Conservation (phyloP, 2,113 vertebrate genomes). For the Piliocolobus tephrosceles region DNA sequence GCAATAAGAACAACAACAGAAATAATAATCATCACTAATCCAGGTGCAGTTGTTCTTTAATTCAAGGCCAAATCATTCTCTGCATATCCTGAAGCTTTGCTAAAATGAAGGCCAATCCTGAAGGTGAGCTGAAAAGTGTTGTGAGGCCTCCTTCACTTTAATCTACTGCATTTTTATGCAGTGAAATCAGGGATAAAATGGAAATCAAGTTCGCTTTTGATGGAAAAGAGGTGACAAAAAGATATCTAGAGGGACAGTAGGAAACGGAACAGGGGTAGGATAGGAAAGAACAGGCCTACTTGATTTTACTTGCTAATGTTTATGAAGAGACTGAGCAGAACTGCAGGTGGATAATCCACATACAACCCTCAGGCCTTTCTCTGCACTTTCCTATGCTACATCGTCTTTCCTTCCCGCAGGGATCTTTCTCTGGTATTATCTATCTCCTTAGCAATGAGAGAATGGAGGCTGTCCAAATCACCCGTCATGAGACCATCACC, state of each 20-base stretch:
- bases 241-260: not conserved
- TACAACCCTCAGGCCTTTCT: not conserved
- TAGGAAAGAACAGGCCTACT: not conserved
- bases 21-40: not conserved
- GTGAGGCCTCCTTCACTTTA: not conserved
- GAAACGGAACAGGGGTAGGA: not conserved
- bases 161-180: not conserved
- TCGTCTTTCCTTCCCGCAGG: not conserved
- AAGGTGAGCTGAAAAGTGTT: not conserved
- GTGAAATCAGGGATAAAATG: not conserved
- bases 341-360: not conserved
- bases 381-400: not conserved
- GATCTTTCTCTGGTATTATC: not conserved
- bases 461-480: not conserved
- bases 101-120: not conserved
- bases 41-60: not conserved
- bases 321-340: slow-evolving; percentile 3
- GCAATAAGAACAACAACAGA: not conserved
- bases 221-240: slow-evolving; percentile 13
- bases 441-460: not conserved
- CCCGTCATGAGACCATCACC: not conserved
- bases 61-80: not conserved
- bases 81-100: not conserved
- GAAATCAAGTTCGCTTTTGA: slow-evolving; percentile 7
- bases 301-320: not conserved